phyloP scores from a whole-genome alignment of 2,888 invertebrate species.

The Cynaeus angustus region DNA sequence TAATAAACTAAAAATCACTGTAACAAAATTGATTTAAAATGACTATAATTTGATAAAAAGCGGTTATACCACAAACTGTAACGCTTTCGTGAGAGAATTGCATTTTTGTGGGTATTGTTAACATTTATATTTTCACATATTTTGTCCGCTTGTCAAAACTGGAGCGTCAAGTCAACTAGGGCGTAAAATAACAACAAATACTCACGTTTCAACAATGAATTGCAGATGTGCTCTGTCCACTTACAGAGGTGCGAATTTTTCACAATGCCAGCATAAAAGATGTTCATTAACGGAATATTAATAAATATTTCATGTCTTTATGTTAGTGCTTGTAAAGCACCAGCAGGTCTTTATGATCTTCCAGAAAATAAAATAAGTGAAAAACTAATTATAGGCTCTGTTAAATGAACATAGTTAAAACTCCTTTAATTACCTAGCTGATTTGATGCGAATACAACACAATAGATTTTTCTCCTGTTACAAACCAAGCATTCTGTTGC shows the following conservation, averaged over 20 bases:
- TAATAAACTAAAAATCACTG: not conserved
- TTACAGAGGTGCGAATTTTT: conserved; percentile 15
- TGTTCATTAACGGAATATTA: conserved; percentile 24
- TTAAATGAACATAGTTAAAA: conserved; percentile 18
- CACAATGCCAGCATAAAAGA: conserved; percentile 22
- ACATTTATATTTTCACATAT: conserved; percentile 3
- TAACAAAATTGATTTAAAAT: conserved; percentile 4
- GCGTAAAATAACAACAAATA: conserved; percentile 29
- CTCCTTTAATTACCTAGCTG: conserved; percentile 17
- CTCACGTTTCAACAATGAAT: conserved; percentile 30
- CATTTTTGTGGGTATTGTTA: not conserved
- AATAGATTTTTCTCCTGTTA: not conserved
- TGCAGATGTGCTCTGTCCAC: conserved; percentile 8
- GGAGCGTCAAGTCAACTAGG: conserved; percentile 22
- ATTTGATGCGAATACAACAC: conserved; percentile 5
- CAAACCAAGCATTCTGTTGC: conserved; percentile 4
- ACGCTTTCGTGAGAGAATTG: conserved; percentile 13
- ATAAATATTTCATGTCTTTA: conserved; percentile 31
- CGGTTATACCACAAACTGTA: conserved; percentile 2
- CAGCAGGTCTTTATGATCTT: conserved; percentile 21
- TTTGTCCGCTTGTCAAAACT: conserved; percentile 35
- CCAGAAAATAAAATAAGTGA: conserved; percentile 14
- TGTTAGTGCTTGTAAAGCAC: conserved; percentile 10
- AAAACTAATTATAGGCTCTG: conserved; percentile 20
- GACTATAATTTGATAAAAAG: conserved; percentile 23